Base-by-base conservation (phyloP, 37 sponge, comb jelly and placozoan species). In the Lycopodina hypogea region DNA sequence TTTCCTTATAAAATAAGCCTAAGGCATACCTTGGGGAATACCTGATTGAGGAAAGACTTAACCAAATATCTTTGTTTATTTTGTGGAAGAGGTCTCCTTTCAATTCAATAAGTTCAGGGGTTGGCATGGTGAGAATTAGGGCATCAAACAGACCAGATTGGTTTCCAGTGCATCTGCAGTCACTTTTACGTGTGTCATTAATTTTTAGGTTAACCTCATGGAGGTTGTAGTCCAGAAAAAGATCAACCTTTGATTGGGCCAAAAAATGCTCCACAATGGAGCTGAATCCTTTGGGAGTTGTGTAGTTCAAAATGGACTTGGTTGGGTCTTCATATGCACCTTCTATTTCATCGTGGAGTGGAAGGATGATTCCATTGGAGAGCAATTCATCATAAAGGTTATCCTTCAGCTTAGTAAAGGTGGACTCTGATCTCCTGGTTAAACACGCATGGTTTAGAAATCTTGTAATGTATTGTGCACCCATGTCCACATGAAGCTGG, bases 21-120 rank as follows among this genome's bases (percentile, higher is more conserved):
- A 88, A 52, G 36, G 89, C 89, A 83, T 83, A 88, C 12, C 89
- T 66, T 23, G 84, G 78, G 12, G 89, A 79, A 73, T 88, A 88
- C 40, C 52, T 36, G 18, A 83, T 83, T 21, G 57, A n/a, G 17
- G 55, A 28, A 1, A 88, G 58, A 8, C 68, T 81, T 38, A 68
- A 22, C 6, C n/a, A 18, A 3, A 26, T 50, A 3, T 62, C 78
- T 21, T 64, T 56, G 37, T 59, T 72, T 14, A 57, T 39, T 3
- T 50, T 64, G 28, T 56, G n/a, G 0, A 74, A 3, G 9, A 83
- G 32, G 39, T 78, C 57, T 17, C 84, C 89, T 2, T 62, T 24
- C 15, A 83, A 35, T 26, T 74, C 40, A 33, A 83, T 67, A 3
- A 78, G 24, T 69, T 88, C 79, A 29, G 89, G 89, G 23, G 78